Base-by-base conservation (phyloP, 2,113 vertebrate species). In the Erinaceus europaeus region DNA sequence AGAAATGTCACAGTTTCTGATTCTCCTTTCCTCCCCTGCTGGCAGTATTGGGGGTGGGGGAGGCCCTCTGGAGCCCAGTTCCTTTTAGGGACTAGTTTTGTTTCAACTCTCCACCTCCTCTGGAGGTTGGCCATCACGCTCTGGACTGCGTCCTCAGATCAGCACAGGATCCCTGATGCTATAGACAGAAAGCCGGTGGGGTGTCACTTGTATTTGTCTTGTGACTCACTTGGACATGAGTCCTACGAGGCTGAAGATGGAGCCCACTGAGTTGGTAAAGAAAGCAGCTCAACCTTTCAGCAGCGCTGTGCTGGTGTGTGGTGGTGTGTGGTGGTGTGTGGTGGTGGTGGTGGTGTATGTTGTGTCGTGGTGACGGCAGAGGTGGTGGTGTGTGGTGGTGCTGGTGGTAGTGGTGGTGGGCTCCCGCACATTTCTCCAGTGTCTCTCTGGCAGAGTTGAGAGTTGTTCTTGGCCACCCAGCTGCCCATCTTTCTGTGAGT, bases 151-250 rank as follows among this genome's bases (percentile, higher is more conserved):
- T n/a, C n/a, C n/a, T n/a, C n/a, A n/a, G n/a, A n/a, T 59, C 53
- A 32, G 77, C 48, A 67, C 46, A 50, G n/a, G 9, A 50, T 59
- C 46, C 36, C 74, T n/a, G 40, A 29, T 23, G 18, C 59, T 50
- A 10, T 9, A 36, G 67, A 55, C 2, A 7, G 14, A 34, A 6
- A 42, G 52, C 25, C 6, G 57, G 48, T 50, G 6, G 48, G 18
- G 53, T 12, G 0, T 29, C 32, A 52, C n/a, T 50, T 17, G 59
- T 23, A 0, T 38, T 17, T 50, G 82, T 34, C 15, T 15, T 9
- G 23, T 67, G 5, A 10, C 38, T 50, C 52, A 38, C 18, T 3
- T n/a, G 4, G 1, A 0, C 3, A 8, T 2, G n/a, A 52, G 4
- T 10, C 15, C 67, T 6, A n/a, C n/a, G n/a, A n/a, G n/a, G n/a